A percentile compares a stretch with the other conserved stretches of the same genome.
These are phyloP conservation scores for Melangyna quadrimaculata DNA, from an alignment of 2,888 invertebrate species.

Conservation along the genomic window DNA sequence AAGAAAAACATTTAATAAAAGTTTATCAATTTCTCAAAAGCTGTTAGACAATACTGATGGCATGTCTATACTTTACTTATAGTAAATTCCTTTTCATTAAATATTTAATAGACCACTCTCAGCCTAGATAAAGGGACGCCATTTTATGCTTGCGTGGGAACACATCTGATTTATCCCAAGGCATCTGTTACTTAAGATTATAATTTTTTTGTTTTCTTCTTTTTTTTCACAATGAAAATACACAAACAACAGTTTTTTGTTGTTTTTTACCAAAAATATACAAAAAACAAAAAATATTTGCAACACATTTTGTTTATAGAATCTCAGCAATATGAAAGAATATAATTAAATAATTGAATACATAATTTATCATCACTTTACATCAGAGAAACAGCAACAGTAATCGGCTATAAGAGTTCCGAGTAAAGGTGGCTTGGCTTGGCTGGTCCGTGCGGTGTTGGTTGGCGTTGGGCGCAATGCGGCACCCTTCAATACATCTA, in stretches of 20 bases:
- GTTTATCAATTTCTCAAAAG: conserved; percentile 27
- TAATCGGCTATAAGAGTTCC: not conserved
- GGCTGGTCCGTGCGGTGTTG: conserved; percentile 23
- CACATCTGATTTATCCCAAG: not conserved
- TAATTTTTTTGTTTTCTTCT: not conserved
- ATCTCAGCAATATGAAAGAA: conserved; percentile 51
- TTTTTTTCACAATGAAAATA: not conserved
- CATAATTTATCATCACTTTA: conserved; percentile 69
- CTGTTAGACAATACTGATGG: not conserved
- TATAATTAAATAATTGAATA: conserved; percentile 70
- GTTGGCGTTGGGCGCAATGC: no score
- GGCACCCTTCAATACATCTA: not conserved
- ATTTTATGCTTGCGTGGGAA: not conserved
- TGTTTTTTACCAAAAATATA: not conserved
- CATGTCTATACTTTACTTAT: not conserved
- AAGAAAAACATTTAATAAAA: not conserved
- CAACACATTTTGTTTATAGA: conserved; percentile 67
- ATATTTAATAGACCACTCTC: conserved; percentile 25
- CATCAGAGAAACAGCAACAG: conserved; percentile 29
- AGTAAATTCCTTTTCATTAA: conserved; percentile 22
- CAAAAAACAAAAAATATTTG: conserved; percentile 20
- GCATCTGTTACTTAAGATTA: conserved; percentile 24
- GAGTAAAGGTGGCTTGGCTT: not conserved
- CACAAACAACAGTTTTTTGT: no score
- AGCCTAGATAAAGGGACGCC: not conserved